phyloP scores from a whole-genome alignment of 2,888 invertebrate species.

The Gasteruption jaculator region DNA sequence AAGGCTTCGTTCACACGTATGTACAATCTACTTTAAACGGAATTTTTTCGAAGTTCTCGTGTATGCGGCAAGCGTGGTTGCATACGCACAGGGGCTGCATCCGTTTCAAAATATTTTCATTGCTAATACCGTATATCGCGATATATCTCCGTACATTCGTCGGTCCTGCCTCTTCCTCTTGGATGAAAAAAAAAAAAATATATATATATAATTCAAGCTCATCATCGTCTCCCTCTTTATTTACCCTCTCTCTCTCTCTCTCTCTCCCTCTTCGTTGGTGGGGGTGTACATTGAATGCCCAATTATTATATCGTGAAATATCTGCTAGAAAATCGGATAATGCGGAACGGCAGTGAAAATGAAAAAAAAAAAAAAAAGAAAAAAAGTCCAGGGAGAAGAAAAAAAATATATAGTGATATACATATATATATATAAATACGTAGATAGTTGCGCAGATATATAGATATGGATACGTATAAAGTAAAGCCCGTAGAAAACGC shows the following conservation, averaged over 20 bases:
- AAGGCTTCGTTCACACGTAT: too few relatives aligned
- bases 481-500: constrained; percentile 40
- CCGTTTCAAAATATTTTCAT: too few relatives aligned
- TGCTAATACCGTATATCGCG: too few relatives aligned
- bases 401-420: background rate
- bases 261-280: constrained; percentile 4
- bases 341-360: constrained; percentile 22
- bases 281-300: constrained; percentile 50
- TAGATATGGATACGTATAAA: constrained; percentile 19
- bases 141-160: too few relatives aligned
- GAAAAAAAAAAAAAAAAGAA: constrained; percentile 4
- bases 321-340: constrained; percentile 45
- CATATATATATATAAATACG: constrained; percentile 4
- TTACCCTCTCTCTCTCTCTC: background rate
- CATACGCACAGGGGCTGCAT: too few relatives aligned
- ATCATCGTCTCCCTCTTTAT: constrained; percentile 24
- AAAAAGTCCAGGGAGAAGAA: constrained; percentile 16
- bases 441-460: constrained; percentile 10
- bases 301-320: constrained; percentile 47
- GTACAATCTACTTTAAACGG: too few relatives aligned
- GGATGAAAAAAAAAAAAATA: too few relatives aligned
- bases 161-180: too few relatives aligned
- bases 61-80: too few relatives aligned
- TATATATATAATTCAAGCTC: too few relatives aligned
- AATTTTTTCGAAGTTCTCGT: too few relatives aligned